These are phyloP conservation scores for Paralichthys olivaceus DNA, from an alignment of 2,113 vertebrate genomes.

Conservation along the genomic window DNA sequence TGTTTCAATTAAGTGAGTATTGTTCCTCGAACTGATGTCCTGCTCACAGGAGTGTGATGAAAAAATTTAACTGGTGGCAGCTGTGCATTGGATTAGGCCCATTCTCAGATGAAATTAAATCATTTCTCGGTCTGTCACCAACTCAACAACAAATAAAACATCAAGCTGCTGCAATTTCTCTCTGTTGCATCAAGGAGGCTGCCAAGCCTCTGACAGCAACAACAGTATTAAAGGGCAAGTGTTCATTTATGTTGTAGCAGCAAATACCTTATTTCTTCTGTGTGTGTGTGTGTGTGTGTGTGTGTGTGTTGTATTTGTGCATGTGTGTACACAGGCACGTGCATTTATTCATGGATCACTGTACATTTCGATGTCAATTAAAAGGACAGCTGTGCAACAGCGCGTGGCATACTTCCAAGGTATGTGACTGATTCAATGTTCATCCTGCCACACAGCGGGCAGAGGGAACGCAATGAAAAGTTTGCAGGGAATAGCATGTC, in stretches of 20 bases:
- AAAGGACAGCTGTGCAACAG: conserved; percentile 40
- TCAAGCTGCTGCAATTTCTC: conserved; percentile 69
- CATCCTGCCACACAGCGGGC: conserved; percentile 32
- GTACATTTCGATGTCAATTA: conserved; percentile 53
- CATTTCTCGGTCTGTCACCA: conserved; percentile 65
- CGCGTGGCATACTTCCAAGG: conserved; percentile 43
- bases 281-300: conserved; percentile 19
- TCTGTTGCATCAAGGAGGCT: conserved; percentile 72
- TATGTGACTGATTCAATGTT: conserved; percentile 47
- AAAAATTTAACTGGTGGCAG: conserved; percentile 54
- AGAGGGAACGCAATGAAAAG: conserved; percentile 30
- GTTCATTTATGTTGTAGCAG: conserved; percentile 61
- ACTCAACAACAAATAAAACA: conserved; percentile 64
- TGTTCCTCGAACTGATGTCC: conserved; percentile 53
- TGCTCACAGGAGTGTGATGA: conserved; percentile 40
- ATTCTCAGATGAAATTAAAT: conserved; percentile 59
- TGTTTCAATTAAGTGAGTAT: conserved; percentile 74
- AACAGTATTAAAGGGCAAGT: conserved; percentile 72
- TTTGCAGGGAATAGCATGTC: conserved; percentile 40
- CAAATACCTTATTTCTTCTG: conserved; percentile 61
- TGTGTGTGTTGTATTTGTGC: conserved; percentile 1
- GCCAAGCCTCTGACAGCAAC: conserved; percentile 63
- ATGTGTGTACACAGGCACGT: conserved; percentile 9
- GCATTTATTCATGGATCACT: conserved; percentile 48
- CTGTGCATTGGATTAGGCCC: conserved; percentile 42